Percentiles rank a stretch among this genome's conserved stretches.
phyloP scores from a whole-genome alignment of 2,797 vertebrate species.

The Pyrocephalus nanus region DNA sequence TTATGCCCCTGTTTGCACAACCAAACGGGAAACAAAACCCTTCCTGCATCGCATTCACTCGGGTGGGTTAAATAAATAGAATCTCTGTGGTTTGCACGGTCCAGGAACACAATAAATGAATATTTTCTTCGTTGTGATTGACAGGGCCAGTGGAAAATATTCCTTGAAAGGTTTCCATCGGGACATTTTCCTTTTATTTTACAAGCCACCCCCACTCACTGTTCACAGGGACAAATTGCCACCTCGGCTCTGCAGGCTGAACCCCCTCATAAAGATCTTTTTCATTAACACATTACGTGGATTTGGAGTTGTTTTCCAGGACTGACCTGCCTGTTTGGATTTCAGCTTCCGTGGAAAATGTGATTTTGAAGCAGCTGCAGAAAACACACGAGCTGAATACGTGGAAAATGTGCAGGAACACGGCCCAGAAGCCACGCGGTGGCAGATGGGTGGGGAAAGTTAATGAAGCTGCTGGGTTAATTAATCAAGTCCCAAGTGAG shows the following conservation, averaged over 20 bases:
- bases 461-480: too few relatives aligned
- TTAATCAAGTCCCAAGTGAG: background rate
- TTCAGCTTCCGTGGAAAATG: background rate
- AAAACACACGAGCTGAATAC: background rate
- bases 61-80: background rate
- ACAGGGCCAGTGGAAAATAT: background rate
- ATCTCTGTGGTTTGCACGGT: background rate
- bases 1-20: background rate
- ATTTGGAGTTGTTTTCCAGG: background rate
- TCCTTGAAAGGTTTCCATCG: background rate
- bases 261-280: background rate
- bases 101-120: background rate
- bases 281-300: rapidly evolving
- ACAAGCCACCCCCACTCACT: background rate
- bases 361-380: background rate
- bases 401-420: background rate
- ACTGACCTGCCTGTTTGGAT: background rate
- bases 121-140: background rate
- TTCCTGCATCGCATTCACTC: background rate
- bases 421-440: background rate
- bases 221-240: background rate
- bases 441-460: background rate
- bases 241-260: background rate
- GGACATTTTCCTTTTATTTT: background rate
- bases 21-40: background rate